phyloP scores from a whole-genome alignment of 2,113 vertebrate species.

The Gila orcuttii region DNA sequence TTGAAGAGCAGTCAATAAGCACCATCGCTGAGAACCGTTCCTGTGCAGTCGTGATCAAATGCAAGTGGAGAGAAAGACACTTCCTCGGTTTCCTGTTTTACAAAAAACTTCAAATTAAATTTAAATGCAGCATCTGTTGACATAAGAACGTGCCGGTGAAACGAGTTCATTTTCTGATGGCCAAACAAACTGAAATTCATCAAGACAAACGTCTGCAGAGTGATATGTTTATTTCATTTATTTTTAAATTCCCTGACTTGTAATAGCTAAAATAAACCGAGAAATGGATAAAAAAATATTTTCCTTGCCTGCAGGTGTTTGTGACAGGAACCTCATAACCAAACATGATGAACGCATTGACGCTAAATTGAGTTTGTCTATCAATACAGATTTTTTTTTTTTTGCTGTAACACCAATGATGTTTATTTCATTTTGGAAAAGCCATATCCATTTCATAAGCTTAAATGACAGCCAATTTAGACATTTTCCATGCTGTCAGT shows the following conservation, averaged over 20 bases:
- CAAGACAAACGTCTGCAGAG: background rate
- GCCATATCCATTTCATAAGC: slow-evolving; percentile 63
- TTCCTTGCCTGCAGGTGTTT: slow-evolving; percentile 55
- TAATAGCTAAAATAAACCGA: background rate
- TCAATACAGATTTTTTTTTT: slow-evolving; percentile 52
- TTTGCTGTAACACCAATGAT: slow-evolving; percentile 39
- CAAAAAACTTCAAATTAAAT: background rate
- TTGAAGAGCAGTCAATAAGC: slow-evolving; percentile 11
- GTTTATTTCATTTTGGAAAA: slow-evolving; percentile 64
- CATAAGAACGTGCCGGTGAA: background rate
- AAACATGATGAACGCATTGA: slow-evolving; percentile 49
- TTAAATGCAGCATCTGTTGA: background rate
- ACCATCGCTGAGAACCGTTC: background rate
- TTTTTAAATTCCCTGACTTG: slow-evolving; percentile 18
- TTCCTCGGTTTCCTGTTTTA: background rate
- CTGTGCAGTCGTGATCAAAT: background rate
- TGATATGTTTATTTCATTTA: slow-evolving; percentile 29
- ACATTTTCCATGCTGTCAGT: slow-evolving; percentile 63
- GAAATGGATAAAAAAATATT: slow-evolving; percentile 45
- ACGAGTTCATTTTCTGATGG: background rate
- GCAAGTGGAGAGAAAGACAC: background rate
- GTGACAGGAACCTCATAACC: slow-evolving; percentile 50
- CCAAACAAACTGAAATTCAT: slow-evolving; percentile 20
- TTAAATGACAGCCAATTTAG: slow-evolving; percentile 71
- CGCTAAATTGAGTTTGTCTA: slow-evolving; percentile 59